phyloP scores from a whole-genome alignment of 1,140 invertebrate species.

The Brachionus manjavacas region DNA sequence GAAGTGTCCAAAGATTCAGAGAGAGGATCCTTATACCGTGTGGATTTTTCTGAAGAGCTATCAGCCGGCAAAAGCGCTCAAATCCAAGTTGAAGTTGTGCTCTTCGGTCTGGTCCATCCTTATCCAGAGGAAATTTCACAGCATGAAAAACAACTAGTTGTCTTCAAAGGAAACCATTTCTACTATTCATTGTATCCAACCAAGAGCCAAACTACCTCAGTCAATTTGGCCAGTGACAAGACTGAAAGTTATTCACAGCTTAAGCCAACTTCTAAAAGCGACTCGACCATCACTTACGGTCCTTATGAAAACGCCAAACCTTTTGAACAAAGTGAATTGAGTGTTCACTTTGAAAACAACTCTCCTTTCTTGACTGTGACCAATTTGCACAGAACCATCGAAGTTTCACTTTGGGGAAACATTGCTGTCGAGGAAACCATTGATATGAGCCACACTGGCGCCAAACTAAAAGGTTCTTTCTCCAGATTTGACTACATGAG shows the following conservation, averaged over 20 bases:
- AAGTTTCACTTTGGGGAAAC: constrained; percentile 98
- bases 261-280: constrained; percentile 74
- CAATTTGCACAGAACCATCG: constrained; percentile 75
- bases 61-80: not conserved
- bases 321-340: constrained; percentile 65
- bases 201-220: constrained; percentile 71
- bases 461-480: constrained; percentile 86
- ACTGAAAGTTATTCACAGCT: constrained; percentile 78
- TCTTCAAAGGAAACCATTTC: constrained; percentile 76
- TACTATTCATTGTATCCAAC: constrained; percentile 76
- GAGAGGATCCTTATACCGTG: not conserved
- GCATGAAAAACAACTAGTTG: constrained; percentile 84
- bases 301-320: constrained; percentile 72
- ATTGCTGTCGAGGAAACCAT: constrained; percentile 92
- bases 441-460: constrained; percentile 84
- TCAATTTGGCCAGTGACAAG: constrained; percentile 70
- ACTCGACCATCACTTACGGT: constrained; percentile 76
- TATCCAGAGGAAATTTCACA: constrained; percentile 82
- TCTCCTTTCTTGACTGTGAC: constrained; percentile 87
- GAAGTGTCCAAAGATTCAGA: not conserved
- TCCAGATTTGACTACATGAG: constrained; percentile 90
- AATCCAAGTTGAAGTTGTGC: constrained; percentile 56
- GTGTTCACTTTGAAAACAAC: constrained; percentile 91
- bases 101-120: constrained; percentile 70
- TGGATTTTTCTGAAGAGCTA: not conserved